These are phyloP conservation scores for Sminthurides bifidus DNA, from an alignment of 1,140 invertebrate species.

Conservation along the genomic window DNA sequence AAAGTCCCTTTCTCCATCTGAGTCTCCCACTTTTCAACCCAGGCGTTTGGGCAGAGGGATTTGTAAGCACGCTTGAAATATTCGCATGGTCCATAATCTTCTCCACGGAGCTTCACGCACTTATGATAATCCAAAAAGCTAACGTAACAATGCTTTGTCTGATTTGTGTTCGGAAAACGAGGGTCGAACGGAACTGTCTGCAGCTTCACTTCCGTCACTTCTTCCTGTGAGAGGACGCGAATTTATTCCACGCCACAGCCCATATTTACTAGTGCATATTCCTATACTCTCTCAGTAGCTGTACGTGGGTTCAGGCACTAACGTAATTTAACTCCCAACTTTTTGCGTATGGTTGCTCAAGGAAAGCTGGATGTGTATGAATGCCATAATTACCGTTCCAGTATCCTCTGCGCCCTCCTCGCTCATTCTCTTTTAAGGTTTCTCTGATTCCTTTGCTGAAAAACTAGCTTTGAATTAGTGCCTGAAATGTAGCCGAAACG, in stretches of 20 bases:
- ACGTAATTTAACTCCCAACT: neutral
- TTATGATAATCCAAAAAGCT: conserved; percentile 86
- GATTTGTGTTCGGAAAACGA: conserved; percentile 90
- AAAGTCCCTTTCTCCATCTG: conserved; percentile 59
- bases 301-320: neutral
- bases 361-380: no score
- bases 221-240: neutral
- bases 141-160: conserved; percentile 84
- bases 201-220: conserved; percentile 25
- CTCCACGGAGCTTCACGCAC: conserved; percentile 79
- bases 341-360: neutral
- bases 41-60: conserved; percentile 74
- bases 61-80: conserved; percentile 81
- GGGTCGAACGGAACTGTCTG: conserved; percentile 85
- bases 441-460: no score
- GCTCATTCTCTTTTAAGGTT: no score
- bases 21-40: conserved; percentile 85
- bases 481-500: no score
- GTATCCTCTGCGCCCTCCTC: no score
- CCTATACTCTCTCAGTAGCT: neutral
- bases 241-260: neutral
- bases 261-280: neutral
- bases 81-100: conserved; percentile 76
- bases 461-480: no score
- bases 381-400: no score